Percentiles rank a stretch among this genome's conserved stretches.
These are phyloP conservation scores for Indicator indicator DNA, from an alignment of 2,113 vertebrate genomes.

Conservation along the genomic window DNA sequence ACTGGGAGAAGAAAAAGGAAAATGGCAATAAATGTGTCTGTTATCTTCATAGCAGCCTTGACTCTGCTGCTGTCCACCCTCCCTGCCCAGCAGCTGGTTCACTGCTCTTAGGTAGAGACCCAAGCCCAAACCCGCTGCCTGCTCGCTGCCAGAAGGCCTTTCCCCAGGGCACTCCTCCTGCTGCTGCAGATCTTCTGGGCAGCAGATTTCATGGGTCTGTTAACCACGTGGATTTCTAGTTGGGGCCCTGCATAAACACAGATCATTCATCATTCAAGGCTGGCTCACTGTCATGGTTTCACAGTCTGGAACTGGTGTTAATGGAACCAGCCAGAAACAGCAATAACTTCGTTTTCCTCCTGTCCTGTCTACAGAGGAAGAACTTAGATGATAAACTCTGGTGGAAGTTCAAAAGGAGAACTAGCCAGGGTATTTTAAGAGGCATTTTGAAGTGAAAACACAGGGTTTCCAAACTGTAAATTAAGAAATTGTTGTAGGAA, in stretches of 20 bases:
- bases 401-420: neutral
- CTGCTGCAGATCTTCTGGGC: neutral
- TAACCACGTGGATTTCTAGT: neutral
- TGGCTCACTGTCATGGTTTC: neutral
- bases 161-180: neutral
- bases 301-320: neutral
- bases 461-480: neutral
- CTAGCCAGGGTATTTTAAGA: neutral
- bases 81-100: neutral
- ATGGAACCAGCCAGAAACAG: slow-evolving; percentile 3
- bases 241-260: neutral
- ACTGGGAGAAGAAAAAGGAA: neutral
- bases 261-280: neutral
- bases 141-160: neutral
- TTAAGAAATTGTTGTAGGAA: neutral
- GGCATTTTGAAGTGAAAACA: neutral
- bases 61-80: neutral
- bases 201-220: neutral
- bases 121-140: neutral
- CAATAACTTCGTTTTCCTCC: neutral
- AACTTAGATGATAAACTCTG: neutral
- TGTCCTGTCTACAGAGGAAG: neutral
- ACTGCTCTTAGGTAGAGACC: neutral
- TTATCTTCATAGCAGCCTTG: neutral
- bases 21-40: neutral